These are phyloP conservation scores for Oxytorus armatus DNA, from an alignment of 2,888 invertebrate species.

Conservation along the genomic window DNA sequence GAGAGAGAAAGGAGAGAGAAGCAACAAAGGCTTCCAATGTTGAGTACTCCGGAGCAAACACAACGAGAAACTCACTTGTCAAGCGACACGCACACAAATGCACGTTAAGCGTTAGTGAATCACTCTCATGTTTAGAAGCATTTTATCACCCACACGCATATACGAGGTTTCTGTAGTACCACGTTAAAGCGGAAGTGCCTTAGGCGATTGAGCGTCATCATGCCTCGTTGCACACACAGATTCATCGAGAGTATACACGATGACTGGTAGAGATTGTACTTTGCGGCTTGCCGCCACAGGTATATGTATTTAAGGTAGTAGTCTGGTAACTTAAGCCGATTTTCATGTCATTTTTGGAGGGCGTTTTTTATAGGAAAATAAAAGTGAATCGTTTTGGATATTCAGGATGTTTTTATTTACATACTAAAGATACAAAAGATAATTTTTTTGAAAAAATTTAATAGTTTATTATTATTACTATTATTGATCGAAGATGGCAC, in stretches of 20 bases:
- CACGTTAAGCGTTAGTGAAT: conserved; percentile 27
- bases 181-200: conserved; percentile 52
- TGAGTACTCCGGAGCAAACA: conserved; percentile 53
- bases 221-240: conserved; percentile 44
- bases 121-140: conserved; percentile 18
- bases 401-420: no score
- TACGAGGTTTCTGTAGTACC: neutral
- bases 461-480: no score
- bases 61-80: conserved; percentile 45
- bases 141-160: neutral
- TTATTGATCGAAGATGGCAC: no score
- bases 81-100: conserved; percentile 6
- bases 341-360: no score
- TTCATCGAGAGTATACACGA: neutral
- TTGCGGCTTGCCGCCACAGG: conserved; percentile 34
- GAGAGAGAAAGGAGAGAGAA: conserved; percentile 2
- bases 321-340: no score
- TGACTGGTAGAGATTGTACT: conserved; percentile 35
- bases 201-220: conserved; percentile 60
- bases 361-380: no score
- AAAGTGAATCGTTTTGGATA: no score
- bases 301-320: no score
- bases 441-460: no score
- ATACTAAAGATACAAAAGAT: no score
- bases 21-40: conserved; percentile 16